Evolutionary conservation across 2,888 invertebrate genomes (phyloP).

Genomic region (Nomada fabriciana): DNA sequence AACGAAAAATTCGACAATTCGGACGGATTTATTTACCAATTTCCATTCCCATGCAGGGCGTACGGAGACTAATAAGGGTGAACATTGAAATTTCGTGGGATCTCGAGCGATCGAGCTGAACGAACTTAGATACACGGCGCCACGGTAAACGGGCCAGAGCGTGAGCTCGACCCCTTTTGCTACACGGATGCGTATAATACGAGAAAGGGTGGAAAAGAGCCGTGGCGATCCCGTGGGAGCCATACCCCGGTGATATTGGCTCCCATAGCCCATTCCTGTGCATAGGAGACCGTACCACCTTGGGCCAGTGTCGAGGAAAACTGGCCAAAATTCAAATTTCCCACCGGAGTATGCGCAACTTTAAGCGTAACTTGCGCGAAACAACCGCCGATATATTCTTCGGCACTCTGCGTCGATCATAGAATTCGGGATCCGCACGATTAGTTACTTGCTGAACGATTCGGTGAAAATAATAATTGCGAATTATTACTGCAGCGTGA

Average conservation of each 20-base stretch:
- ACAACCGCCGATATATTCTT: constrained; percentile 48
- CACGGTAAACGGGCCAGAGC: constrained; percentile 35
- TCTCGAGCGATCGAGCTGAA: constrained; percentile 69
- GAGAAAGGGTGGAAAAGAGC: constrained; percentile 73
- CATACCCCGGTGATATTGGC: constrained; percentile 79
- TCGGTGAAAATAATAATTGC: too few species aligned
- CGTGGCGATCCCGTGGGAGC: constrained; percentile 74
- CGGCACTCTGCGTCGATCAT: too few species aligned
- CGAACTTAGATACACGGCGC: constrained; percentile 53
- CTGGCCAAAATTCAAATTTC: constrained; percentile 74
- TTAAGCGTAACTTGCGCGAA: constrained; percentile 71
- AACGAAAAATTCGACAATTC: too few species aligned
- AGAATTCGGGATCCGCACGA: too few species aligned
- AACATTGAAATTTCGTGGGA: constrained; percentile 72
- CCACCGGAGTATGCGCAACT: constrained; percentile 71
- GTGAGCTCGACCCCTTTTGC: constrained; percentile 60
- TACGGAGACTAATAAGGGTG: constrained; percentile 56
- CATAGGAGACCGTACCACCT: constrained; percentile 73
- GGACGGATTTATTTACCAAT: too few species aligned
- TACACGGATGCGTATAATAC: constrained; percentile 70
- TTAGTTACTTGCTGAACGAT: too few species aligned
- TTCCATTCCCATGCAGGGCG: too few species aligned
- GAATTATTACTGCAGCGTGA: too few species aligned
- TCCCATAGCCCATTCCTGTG: constrained; percentile 75
- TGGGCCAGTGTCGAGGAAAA: constrained; percentile 68